These are phyloP conservation scores for Sinopyrophorus schimmeli DNA, from an alignment of 2,888 invertebrate genomes.

Conservation along the genomic window DNA sequence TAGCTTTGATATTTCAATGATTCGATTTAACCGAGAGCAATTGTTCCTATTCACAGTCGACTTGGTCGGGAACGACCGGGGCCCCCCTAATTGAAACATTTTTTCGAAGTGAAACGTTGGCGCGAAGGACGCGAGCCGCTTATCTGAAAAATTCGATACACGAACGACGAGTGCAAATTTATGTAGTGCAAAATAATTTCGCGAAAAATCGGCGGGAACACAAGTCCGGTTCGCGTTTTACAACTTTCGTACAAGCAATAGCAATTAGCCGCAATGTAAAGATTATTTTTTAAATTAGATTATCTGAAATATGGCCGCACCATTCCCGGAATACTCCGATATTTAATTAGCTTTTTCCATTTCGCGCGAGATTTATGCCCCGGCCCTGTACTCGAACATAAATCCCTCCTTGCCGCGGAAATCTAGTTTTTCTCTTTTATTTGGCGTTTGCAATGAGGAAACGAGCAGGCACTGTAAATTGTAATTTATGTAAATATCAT, in stretches of 20 bases:
- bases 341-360: conserved; percentile 20
- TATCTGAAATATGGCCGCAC: conserved; percentile 19
- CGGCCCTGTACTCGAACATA: no score
- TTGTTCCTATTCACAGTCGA: no score
- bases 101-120: not conserved
- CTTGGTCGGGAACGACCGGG: no score
- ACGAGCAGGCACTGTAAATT: conserved; percentile 33
- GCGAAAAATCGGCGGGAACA: conserved; percentile 36
- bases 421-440: no score
- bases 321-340: conserved; percentile 1
- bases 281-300: conserved; percentile 36
- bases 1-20: no score
- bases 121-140: not conserved
- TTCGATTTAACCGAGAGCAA: no score
- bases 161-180: conserved; percentile 36
- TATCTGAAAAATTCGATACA: conserved; percentile 20
- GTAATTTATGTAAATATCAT: conserved; percentile 30
- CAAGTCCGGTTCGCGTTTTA: conserved; percentile 38
- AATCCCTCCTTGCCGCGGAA: no score
- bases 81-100: no score
- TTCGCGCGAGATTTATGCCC: conserved; percentile 7
- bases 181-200: conserved; percentile 36
- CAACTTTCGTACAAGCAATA: conserved; percentile 42
- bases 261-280: conserved; percentile 42
- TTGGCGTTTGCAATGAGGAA: no score